Evolutionary conservation across 2,797 vertebrate genomes (phyloP), one percentile per base, ranked within the genome.

Genomic region (Phrynocephalus forsythii): DNA sequence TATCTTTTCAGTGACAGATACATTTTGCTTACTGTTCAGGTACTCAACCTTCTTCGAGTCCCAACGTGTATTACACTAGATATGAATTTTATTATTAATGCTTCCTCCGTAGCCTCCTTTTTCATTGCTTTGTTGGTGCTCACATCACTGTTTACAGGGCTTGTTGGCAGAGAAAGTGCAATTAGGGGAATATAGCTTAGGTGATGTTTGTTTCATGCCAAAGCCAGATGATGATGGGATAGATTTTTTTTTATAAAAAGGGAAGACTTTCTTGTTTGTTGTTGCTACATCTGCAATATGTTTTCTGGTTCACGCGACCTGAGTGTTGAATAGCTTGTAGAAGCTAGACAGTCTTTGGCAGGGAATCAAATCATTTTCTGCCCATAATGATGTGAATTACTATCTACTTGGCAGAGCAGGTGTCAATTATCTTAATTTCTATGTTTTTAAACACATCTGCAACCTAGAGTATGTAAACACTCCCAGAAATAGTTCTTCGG

Each of bases 11-110:
- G 81, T 91, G 90, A 94, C 93, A 93, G 93, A 93, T 91, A 91
- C 89, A 86, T 91, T 91, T 91, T 93, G 91, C 94, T 93, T 93
- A 92, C 88, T 94, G 94, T 95, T 94, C 94, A 96, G 94, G 94
- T 93, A 91, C 78, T 56, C 22, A 91, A 90, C 86, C 93, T 94
- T 94, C 93, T 95, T 94, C 92, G 94, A 92, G 91, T 77, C 93
- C 92, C 72, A 71, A 73, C 18, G 2, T 87, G 91, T 91, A 82
- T 92, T 95, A 71, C 82, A 93, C 95, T 95, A 94, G 89, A 87
- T 92, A 91, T 79, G 90, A 88, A 87, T 92, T 87, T 79, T 82
- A 84, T 91, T 92, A 93, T 72, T 85, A 0, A 38, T 90, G 89
- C 79, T 8, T 79, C 87, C 84, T 81, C 30, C 30, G n/a, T 38